Evolutionary conservation across 2,113 vertebrate genomes (phyloP), one percentile per base, ranked within the genome.

Genomic region (Rhinichthys klamathensis): DNA sequence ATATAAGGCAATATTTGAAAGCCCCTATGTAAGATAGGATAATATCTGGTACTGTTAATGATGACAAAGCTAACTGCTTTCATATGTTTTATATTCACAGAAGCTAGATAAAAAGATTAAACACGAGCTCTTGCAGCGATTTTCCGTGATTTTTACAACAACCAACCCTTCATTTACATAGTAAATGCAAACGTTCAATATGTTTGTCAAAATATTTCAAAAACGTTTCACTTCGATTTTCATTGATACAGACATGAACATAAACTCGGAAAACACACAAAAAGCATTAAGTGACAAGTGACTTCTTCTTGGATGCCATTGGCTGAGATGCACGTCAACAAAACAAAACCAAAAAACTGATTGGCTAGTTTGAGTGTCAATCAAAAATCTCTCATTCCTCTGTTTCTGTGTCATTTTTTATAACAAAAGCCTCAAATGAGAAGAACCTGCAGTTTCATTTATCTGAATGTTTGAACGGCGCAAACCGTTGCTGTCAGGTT

Each of bases 321-420:
- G 92, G 94, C 76, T 84, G 72, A 25, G 0, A 56, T 5, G 63
- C 60, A 54, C 58, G 38, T 75, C 87, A 21, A 76, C 49, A 76
- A 38, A 23, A 11, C 0, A 79, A 76, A 86, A 3, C 3, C 10
- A 51, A 1, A 13, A 0, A 11, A 7, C 1, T 88, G 89, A 93
- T 94, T 94, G 90, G 93, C 5, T 46, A 0, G 0, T 27, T 2
- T 0, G 0, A 6, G 49, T 25, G 89, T 92, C 94, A 75, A 2
- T 92, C 90, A n/a, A 0, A 0, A 80, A 11, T 83, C 41, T 2
- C 23, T 13, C 46, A 51, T 49, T 9, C 23, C 41, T 61, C 30
- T 46, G 18, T 77, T 67, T 80, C 75, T 27, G 38, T 41, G 35
- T 77, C 61, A 78, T 63, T 75, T n/a, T 30, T 21, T 21, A 32